Evolutionary conservation across 2,888 invertebrate species (phyloP).

Genomic region (Pterobdella sp.): DNA sequence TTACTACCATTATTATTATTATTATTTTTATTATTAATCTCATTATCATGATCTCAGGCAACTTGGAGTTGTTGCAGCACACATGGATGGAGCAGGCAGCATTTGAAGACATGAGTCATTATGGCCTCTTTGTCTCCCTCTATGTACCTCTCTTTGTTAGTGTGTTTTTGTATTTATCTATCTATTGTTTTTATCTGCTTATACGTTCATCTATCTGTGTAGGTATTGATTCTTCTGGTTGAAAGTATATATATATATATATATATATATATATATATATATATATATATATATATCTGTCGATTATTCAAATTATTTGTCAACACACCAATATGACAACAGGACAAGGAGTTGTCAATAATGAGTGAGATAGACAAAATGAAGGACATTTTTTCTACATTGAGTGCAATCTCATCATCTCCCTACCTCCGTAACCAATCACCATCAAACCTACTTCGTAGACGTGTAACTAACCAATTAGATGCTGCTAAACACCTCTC

Average conservation of each 20-base stretch:
- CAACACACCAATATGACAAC: background rate
- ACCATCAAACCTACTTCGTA: background rate
- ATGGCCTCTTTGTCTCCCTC: background rate
- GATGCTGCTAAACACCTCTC: background rate
- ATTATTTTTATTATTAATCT: background rate
- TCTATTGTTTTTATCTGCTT: background rate
- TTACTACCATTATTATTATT: background rate
- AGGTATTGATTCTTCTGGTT: background rate
- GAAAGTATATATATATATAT: background rate
- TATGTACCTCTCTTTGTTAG: slow-evolving; percentile 21
- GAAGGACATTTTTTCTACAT: background rate
- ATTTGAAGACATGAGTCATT: slow-evolving; percentile 4
- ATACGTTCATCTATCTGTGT: background rate
- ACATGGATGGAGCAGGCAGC: background rate
- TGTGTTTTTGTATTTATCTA: background rate
- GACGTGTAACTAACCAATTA: background rate
- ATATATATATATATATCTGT: background rate
- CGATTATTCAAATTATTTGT: background rate
- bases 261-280: background rate
- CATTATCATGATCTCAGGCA: background rate
- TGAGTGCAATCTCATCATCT: background rate
- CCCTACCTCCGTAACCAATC: background rate
- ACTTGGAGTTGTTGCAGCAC: slow-evolving; percentile 13
- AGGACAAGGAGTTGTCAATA: background rate
- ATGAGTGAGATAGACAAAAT: background rate